Conservation (phyloP, 2,797 vertebrate genomes). For the Setipinna tenuifilis region DNA sequence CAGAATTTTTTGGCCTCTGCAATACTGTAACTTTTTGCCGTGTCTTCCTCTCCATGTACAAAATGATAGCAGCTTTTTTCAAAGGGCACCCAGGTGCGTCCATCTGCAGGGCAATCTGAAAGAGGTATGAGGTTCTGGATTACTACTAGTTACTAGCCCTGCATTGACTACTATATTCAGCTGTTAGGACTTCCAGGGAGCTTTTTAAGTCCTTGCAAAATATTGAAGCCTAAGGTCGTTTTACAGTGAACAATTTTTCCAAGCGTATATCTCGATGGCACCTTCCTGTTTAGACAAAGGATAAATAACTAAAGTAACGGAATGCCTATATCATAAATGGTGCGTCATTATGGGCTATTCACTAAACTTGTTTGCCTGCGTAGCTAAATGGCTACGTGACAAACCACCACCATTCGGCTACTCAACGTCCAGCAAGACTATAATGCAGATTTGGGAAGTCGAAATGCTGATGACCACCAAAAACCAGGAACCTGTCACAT, state of each 20-base stretch:
- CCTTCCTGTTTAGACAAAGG: too few relatives aligned
- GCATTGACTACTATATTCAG: background rate
- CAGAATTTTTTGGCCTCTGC: conserved; percentile 69
- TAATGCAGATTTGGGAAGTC: background rate
- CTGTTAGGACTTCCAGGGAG: background rate
- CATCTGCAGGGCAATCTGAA: conserved; percentile 78
- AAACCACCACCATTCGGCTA: background rate
- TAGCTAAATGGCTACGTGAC: background rate
- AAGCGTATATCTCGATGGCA: too few relatives aligned
- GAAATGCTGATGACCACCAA: background rate
- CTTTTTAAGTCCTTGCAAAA: too few relatives aligned
- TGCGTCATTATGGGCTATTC: background rate
- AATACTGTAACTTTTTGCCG: conserved; percentile 69
- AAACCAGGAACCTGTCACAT: background rate
- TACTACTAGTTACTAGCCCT: background rate
- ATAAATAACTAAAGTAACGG: too few relatives aligned
- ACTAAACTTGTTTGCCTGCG: background rate
- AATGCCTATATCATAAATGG: too few relatives aligned
- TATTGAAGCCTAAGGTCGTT: too few relatives aligned
- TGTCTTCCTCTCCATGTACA: conserved; percentile 76
- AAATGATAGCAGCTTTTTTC: conserved; percentile 74
- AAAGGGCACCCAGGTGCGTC: conserved; percentile 75
- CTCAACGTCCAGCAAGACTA: background rate
- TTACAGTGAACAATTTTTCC: too few relatives aligned
- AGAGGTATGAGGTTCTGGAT: background rate